Base-by-base conservation (phyloP, 2,797 vertebrate species). In the Brachyalestes nurse region DNA sequence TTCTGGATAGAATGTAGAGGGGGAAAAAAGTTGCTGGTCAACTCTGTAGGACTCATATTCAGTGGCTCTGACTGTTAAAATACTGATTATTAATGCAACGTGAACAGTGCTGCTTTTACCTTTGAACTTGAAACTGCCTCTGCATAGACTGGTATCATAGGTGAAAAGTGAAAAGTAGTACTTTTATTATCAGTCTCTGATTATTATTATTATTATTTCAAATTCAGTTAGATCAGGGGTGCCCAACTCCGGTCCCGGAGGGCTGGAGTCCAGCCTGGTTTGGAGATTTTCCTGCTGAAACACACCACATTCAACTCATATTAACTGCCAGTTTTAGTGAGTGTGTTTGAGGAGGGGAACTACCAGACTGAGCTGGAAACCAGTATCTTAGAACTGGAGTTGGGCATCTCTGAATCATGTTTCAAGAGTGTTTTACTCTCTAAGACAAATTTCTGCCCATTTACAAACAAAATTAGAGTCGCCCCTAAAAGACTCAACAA, bases 31-130 rank as follows among this genome's bases (percentile, higher is more conserved):
- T 94, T 95, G 93, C 93, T 85, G 88, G 93, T 91, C 93, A 93
- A 92, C 90, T 95, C 88, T 90, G 90, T 75, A 81, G 90, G 82
- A 89, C 72, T 88, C 72, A 83, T 89, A 93, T 92, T 83, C 89
- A 86, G 92, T 47, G 96, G 96, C 96, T 91, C 87, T 89, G 97
- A 98, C 96, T 98, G 96, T 98, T 98, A 97, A 84, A 85, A 84
- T 4, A 82, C 88, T 91, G 86, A 93, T 90, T 87, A 92, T 91
- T 90, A 94, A 93, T 93, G 90, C 89, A 90, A 95, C 90, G 86
- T 94, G 92, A 88, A 82, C 80, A 86, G 86, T 88, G 84, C 91
- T 88, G 84, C 88, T 90, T 84, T 82, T 86, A 84, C 75, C 79
- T 92, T 89, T 90, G 90, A 91, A 91, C 91, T 87, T 79, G 86